Conservation (phyloP, 2,888 invertebrate species). For the Endomychus coccineus region DNA sequence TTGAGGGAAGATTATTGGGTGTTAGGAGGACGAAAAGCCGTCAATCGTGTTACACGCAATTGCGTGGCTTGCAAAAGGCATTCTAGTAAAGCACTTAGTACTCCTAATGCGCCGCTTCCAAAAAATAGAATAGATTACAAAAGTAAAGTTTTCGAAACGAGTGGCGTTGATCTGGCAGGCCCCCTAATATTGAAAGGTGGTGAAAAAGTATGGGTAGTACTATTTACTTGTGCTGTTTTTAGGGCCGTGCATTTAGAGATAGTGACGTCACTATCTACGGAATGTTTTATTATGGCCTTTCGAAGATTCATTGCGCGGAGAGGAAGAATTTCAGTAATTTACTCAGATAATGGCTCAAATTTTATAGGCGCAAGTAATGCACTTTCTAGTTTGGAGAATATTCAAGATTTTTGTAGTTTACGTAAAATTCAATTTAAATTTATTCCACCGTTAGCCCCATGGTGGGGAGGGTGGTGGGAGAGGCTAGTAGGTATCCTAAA, state of each 20-base stretch:
- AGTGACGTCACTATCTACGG: constrained; percentile 27
- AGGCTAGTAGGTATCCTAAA: constrained; percentile 11
- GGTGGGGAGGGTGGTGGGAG: constrained; percentile 13
- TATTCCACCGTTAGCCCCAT: constrained; percentile 13
- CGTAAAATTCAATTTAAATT: constrained; percentile 7
- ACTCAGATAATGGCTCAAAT: constrained; percentile 37
- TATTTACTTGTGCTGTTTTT: constrained; percentile 38
- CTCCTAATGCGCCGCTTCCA: too few relatives aligned
- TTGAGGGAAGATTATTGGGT: too few relatives aligned
- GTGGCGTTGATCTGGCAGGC: constrained; percentile 36
- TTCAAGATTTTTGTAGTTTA: constrained; percentile 5
- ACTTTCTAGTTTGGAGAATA: constrained; percentile 8
- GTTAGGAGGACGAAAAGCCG: too few relatives aligned
- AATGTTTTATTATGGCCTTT: constrained; percentile 29
- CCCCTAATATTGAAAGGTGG: constrained; percentile 29
- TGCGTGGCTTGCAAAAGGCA: too few relatives aligned
- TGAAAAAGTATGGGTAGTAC: constrained; percentile 31
- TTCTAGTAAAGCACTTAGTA: too few relatives aligned
- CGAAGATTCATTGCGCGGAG: constrained; percentile 31
- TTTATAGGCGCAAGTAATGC: constrained; percentile 30
- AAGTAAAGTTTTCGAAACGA: constrained; percentile 28
- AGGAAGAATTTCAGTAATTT: constrained; percentile 30
- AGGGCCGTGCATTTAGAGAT: constrained; percentile 38
- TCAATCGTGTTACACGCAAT: too few relatives aligned
- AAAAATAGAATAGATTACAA: too few relatives aligned